Percentiles rank a stretch among this genome's conserved stretches.
Evolutionary conservation across 2,797 vertebrate genomes (phyloP).

Genomic region (Gymnoscopelus microlampas): DNA sequence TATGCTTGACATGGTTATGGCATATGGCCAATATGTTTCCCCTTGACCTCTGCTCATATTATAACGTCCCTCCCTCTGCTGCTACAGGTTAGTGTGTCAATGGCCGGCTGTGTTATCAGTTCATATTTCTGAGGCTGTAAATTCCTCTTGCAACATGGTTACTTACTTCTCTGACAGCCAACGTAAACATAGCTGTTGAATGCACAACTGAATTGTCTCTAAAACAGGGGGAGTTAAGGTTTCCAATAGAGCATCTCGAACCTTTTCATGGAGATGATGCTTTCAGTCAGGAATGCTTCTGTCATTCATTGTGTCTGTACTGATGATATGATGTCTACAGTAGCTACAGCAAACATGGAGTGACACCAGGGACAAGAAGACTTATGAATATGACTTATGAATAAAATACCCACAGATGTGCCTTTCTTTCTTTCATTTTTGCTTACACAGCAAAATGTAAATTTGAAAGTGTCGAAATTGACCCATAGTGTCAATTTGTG

Average conservation of each 20-base stretch:
- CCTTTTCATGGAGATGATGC: constrained; percentile 11
- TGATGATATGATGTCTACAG: too few species aligned
- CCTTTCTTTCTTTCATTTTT: too few species aligned
- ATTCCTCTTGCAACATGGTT: constrained; percentile 28
- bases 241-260: constrained; percentile 19
- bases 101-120: constrained; percentile 43
- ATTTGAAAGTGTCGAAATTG: too few species aligned
- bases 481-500: too few species aligned
- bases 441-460: too few species aligned
- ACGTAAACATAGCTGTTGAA: constrained; percentile 6
- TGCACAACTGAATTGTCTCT: constrained; percentile 20
- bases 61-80: background rate
- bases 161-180: constrained; percentile 25
- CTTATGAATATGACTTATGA: background rate
- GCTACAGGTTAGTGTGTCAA: constrained; percentile 14
- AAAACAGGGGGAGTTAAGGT: constrained; percentile 16
- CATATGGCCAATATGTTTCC: background rate
- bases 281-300: background rate
- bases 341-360: background rate
- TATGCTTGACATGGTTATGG: background rate
- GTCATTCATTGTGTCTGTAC: background rate
- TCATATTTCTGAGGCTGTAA: constrained; percentile 48
- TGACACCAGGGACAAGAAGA: background rate
- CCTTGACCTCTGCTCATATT: constrained; percentile 17
- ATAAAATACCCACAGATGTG: background rate